phyloP scores from a whole-genome alignment of 2,888 invertebrate species.

The Nemotelus nigrinus region DNA sequence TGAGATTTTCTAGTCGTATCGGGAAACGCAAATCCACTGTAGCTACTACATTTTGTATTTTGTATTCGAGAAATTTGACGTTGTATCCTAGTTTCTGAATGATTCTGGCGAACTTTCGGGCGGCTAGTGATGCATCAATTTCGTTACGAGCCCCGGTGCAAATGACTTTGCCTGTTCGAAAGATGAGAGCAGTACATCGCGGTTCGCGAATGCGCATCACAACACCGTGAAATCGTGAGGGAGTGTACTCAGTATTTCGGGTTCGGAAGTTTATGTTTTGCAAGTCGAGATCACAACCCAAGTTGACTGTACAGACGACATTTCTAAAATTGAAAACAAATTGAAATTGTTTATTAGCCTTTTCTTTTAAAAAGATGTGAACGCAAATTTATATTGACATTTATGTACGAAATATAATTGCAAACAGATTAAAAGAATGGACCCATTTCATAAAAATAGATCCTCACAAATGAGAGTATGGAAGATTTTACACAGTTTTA shows the following conservation, averaged over 20 bases:
- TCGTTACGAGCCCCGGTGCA: constrained; percentile 84
- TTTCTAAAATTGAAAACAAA: constrained; percentile 67
- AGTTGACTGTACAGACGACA: constrained; percentile 82
- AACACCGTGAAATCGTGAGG: constrained; percentile 82
- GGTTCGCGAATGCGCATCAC: constrained; percentile 86
- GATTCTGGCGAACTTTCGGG: constrained; percentile 83
- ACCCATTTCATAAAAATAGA: too few species aligned
- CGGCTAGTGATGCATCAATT: constrained; percentile 78
- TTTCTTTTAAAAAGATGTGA: too few species aligned
- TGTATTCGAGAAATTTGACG: constrained; percentile 80
- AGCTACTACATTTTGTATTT: constrained; percentile 80
- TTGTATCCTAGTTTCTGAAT: constrained; percentile 83
- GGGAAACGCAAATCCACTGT: constrained; percentile 81
- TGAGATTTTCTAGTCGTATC: constrained; percentile 76
- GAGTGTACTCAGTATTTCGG: constrained; percentile 85
- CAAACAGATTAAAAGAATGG: too few species aligned
- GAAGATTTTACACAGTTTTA: too few species aligned
- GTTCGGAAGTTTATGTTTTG: constrained; percentile 81
- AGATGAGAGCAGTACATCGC: constrained; percentile 76
- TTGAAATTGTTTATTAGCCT: not conserved
- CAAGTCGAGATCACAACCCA: constrained; percentile 77
- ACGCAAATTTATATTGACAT: too few species aligned
- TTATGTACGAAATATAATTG: too few species aligned
- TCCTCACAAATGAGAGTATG: too few species aligned
- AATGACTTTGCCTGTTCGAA: constrained; percentile 82